Base-by-base conservation (phyloP, 2,888 invertebrate species). In the Ommatoiulus sabulosus region DNA sequence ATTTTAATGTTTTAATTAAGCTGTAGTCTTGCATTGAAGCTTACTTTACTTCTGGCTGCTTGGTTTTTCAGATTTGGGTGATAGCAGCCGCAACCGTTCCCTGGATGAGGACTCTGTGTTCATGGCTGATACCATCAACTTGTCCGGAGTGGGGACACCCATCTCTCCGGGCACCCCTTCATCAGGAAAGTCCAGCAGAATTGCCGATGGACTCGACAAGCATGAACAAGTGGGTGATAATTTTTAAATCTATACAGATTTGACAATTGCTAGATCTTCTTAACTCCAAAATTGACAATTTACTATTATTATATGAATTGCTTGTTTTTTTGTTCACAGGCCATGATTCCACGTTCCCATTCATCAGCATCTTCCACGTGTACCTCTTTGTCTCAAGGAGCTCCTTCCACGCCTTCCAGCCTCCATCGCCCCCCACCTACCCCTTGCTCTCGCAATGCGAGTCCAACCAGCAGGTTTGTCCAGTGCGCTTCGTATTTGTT, bases 381-480 rank as follows among this genome's bases (percentile, higher is more conserved):
- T 15, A 48, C 86, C 24, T 88, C 88, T 24, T 12, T 88, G 15
- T 88, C 88, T 72, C 88, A 72, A n/a, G 88, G 88, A n/a, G 35
- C 20, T 44, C 57, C 88, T 80, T 84, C 57, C 84, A 88, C 48
- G 4, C 87, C 87, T 17, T 46, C 44, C 44, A 87, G 87, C 44
- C 87, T 44, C 17, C 44, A 48, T 48, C 44, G 87, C 12, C 57
- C 87, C 4, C 80, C 87, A 12, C 24, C 72, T 5, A 24, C 43
- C 10, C 87, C 88, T 43, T 20, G 85, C 52, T 48, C 52, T n/a
- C 86, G 88, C 20, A 88, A 85, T 46, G 52, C 48, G 17, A 89
- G 89, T 43, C 89, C 89, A 52, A 44, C 20, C 84, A 89, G 89
- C 88, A 57, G 57, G 57, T 57, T 57, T 57, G 57, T 57, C 15